These are phyloP conservation scores for Myiothlypis chrysogaster DNA, from an alignment of 2,797 vertebrate species.

Conservation along the genomic window DNA sequence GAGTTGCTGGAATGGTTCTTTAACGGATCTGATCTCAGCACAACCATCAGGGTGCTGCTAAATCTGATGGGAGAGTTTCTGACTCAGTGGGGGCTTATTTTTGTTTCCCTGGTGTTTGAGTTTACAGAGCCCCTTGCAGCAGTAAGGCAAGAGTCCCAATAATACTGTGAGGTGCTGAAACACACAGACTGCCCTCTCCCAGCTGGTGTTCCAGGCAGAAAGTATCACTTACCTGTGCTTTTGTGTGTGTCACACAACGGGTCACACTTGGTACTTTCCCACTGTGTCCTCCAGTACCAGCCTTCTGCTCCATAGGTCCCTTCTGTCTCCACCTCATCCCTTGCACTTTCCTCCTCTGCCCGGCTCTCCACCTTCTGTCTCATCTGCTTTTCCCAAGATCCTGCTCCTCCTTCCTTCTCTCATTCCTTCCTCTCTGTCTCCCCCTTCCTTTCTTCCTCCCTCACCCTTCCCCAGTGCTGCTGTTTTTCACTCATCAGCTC, in stretches of 20 bases:
- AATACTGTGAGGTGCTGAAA: neutral
- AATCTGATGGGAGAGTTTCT: neutral
- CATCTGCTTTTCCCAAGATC: neutral
- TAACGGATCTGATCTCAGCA: neutral
- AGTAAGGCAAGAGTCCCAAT: neutral
- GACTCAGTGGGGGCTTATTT: neutral
- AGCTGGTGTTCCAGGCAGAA: neutral
- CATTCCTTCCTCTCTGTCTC: neutral
- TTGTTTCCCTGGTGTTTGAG: neutral
- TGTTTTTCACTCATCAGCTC: neutral
- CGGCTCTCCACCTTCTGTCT: neutral
- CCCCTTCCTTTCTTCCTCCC: neutral
- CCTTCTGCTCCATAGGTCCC: neutral
- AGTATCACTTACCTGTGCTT: neutral
- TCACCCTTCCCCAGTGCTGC: neutral
- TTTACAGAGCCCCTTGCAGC: neutral
- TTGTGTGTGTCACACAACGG: neutral
- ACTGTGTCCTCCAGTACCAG: neutral
- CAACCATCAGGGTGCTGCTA: neutral
- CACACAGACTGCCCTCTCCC: neutral
- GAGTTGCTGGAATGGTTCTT: neutral
- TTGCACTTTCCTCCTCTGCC: neutral
- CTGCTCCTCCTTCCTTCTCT: neutral
- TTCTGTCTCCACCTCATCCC: neutral
- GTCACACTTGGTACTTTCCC: neutral